Percentiles rank a stretch among this genome's conserved stretches.
These are phyloP conservation scores for Pangasius mekongensis DNA, from an alignment of 2,797 vertebrate genomes.

Conservation along the genomic window DNA sequence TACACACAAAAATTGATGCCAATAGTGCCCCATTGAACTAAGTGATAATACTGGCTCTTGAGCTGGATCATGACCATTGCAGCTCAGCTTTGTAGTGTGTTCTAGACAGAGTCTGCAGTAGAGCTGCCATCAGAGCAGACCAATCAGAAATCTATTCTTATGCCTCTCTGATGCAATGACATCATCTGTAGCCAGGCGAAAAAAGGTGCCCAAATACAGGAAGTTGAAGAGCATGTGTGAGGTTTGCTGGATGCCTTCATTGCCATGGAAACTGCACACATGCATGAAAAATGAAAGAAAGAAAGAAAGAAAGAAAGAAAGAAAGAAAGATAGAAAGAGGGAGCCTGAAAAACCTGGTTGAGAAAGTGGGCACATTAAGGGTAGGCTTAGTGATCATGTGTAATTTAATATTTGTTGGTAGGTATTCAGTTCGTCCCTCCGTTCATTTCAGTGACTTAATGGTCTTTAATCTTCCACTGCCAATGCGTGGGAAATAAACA, in stretches of 20 bases:
- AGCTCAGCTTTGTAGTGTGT: constrained; percentile 37
- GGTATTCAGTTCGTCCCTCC: not conserved
- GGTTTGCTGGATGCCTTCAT: constrained; percentile 71
- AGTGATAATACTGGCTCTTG: constrained; percentile 6
- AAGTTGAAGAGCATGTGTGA: constrained; percentile 62
- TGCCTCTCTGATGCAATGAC: constrained; percentile 65
- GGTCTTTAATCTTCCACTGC: constrained; percentile 18
- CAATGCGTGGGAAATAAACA: constrained; percentile 38
- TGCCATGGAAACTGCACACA: constrained; percentile 75
- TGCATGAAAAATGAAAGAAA: constrained; percentile 60
- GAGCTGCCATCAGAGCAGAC: constrained; percentile 57
- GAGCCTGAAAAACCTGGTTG: constrained; percentile 41
- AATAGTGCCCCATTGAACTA: constrained; percentile 17
- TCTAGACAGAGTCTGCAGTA: constrained; percentile 41
- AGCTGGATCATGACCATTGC: constrained; percentile 17
- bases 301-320: constrained; percentile 28
- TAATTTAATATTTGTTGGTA: constrained; percentile 31
- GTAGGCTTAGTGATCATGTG: constrained; percentile 21
- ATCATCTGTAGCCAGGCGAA: constrained; percentile 80
- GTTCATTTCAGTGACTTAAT: constrained; percentile 28
- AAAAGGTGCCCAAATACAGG: constrained; percentile 73
- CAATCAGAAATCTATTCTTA: constrained; percentile 70
- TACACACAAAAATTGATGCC: constrained; percentile 40
- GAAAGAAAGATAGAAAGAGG: constrained; percentile 47
- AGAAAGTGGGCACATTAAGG: constrained; percentile 34